Conservation (phyloP, 1,140 invertebrate genomes). For the Antheraea pernyi region DNA sequence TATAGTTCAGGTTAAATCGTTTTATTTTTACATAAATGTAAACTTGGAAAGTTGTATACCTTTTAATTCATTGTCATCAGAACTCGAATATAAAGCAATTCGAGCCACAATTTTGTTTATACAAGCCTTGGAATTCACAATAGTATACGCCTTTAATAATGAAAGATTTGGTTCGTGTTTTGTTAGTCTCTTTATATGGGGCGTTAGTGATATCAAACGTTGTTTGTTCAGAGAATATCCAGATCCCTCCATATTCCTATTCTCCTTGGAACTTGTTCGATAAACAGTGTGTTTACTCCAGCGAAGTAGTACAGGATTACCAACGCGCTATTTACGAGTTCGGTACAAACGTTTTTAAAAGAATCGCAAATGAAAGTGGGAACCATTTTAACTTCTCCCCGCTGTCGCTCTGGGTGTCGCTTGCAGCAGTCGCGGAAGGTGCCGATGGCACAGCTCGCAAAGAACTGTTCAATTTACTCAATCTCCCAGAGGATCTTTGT, state of each 20-base stretch:
- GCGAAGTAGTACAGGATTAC: neutral
- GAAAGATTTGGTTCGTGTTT: neutral
- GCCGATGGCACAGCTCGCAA: neutral
- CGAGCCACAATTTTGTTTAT: neutral
- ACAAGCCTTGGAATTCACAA: neutral
- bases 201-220: neutral
- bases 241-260: neutral
- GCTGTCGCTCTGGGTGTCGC: neutral
- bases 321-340: neutral
- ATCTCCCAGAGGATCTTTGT: neutral
- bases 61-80: too few relatives aligned
- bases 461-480: neutral
- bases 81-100: too few relatives aligned
- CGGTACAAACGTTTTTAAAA: too few relatives aligned
- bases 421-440: neutral
- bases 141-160: neutral
- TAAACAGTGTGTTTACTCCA: neutral
- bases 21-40: too few relatives aligned
- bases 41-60: too few relatives aligned
- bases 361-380: neutral
- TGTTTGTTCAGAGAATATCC: neutral
- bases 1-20: too few relatives aligned
- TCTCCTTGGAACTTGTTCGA: neutral
- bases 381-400: slow-evolving; percentile 2
- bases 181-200: neutral